Percentiles rank a stretch among this genome's conserved stretches.
phyloP scores from a whole-genome alignment of 2,797 vertebrate species.

The Luscinia luscinia region DNA sequence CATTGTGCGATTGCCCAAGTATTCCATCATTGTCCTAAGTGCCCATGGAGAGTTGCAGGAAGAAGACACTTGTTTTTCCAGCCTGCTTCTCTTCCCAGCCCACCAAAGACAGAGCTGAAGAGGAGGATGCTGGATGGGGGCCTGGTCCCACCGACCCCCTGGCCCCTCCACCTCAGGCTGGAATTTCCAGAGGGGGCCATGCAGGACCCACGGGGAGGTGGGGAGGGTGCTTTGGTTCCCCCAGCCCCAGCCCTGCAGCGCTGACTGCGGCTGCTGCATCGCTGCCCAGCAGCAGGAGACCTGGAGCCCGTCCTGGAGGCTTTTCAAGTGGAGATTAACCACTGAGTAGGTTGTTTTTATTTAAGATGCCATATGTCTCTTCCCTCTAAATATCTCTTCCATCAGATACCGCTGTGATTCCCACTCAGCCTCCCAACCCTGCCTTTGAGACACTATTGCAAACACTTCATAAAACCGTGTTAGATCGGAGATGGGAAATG shows the following conservation, averaged over 20 bases:
- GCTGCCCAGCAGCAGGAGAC: not conserved
- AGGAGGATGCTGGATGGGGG: not conserved
- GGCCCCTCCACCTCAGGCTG: not conserved
- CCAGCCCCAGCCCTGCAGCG: fast-evolving
- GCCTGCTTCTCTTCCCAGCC: not conserved
- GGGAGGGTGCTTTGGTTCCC: not conserved
- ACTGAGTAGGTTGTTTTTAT: conserved; percentile 56
- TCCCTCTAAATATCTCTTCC: conserved; percentile 62
- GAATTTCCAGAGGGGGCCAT: not conserved
- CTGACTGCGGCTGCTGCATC: not conserved
- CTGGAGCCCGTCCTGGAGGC: conserved; percentile 29
- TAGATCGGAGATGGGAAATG: not conserved
- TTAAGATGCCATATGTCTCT: conserved; percentile 67
- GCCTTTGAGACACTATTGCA: conserved; percentile 16
- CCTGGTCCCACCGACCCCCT: fast-evolving
- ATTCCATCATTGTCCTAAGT: not conserved
- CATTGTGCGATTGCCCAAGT: not conserved
- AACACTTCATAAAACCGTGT: conserved; percentile 7
- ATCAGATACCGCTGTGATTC: conserved; percentile 46
- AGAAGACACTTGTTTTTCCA: not conserved
- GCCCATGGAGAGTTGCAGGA: not conserved
- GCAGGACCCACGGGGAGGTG: not conserved
- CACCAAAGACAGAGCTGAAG: not conserved
- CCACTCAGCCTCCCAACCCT: conserved; percentile 44
- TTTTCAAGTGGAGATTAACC: conserved; percentile 66